phyloP scores from a whole-genome alignment of 2,797 vertebrate species.

The Kryptopterus vitreolus region DNA sequence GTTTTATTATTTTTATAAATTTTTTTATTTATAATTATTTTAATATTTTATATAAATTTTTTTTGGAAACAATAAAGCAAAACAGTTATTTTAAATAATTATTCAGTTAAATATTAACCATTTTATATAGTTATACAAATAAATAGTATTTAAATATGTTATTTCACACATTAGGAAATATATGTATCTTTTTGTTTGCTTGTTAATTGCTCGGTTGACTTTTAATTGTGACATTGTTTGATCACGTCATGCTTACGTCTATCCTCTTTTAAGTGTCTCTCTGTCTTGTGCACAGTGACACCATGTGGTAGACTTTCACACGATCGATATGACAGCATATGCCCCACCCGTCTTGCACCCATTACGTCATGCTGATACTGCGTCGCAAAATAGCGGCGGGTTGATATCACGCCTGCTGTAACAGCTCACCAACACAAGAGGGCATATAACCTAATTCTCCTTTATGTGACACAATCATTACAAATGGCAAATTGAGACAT shows the following conservation, averaged over 20 bases:
- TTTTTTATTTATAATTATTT: too few species aligned
- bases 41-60: too few species aligned
- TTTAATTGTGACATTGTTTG: too few species aligned
- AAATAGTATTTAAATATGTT: too few species aligned
- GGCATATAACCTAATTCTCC: not conserved
- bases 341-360: slow-evolving; percentile 3
- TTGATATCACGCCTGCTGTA: not conserved
- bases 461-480: not conserved
- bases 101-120: too few species aligned
- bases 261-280: slow-evolving; percentile 10
- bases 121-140: too few species aligned
- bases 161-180: too few species aligned
- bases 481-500: not conserved
- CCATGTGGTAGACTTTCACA: slow-evolving; percentile 57
- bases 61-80: too few species aligned
- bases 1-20: too few species aligned
- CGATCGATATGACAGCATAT: slow-evolving; percentile 45
- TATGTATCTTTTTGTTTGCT: not conserved
- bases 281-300: slow-evolving; percentile 65
- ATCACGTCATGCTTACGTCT: not conserved
- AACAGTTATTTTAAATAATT: too few species aligned
- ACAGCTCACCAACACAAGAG: not conserved
- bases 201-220: not conserved
- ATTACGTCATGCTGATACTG: slow-evolving; percentile 26
- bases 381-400: not conserved